Conservation (phyloP, 2,797 vertebrate genomes). For the Champsocephalus esox region DNA sequence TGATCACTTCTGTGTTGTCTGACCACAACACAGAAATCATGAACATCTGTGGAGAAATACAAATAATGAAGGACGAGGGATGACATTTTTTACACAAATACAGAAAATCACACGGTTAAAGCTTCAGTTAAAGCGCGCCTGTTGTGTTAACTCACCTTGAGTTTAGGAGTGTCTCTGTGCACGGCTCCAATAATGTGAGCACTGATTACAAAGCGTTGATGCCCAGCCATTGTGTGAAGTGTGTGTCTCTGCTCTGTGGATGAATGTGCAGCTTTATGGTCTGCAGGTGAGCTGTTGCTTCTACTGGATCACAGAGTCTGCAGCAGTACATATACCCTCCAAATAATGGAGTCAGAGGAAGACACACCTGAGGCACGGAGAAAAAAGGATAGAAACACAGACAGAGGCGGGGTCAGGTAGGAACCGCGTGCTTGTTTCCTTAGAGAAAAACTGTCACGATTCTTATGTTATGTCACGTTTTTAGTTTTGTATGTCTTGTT, state of each 20-base stretch:
- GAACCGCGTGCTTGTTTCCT: no score
- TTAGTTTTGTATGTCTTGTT: no score
- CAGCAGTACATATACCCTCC: neutral
- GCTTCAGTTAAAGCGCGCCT: rapidly evolving
- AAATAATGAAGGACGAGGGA: neutral
- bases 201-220: conserved; percentile 67
- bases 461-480: no score
- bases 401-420: neutral
- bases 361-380: neutral
- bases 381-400: neutral
- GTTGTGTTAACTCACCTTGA: conserved; percentile 70
- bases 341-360: rapidly evolving
- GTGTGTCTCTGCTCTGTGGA: neutral
- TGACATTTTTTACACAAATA: neutral
- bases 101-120: neutral
- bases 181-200: conserved; percentile 76
- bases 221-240: conserved; percentile 56
- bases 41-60: conserved; percentile 71
- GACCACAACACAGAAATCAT: conserved; percentile 84
- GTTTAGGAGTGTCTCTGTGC: conserved; percentile 67
- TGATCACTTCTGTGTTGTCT: conserved; percentile 77
- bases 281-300: neutral
- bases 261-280: neutral
- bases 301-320: rapidly evolving
- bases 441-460: neutral